Percentiles rank a stretch among this genome's conserved stretches.
Evolutionary conservation across 2,888 invertebrate species (phyloP).

Genomic region (Margaritifera margaritifera): DNA sequence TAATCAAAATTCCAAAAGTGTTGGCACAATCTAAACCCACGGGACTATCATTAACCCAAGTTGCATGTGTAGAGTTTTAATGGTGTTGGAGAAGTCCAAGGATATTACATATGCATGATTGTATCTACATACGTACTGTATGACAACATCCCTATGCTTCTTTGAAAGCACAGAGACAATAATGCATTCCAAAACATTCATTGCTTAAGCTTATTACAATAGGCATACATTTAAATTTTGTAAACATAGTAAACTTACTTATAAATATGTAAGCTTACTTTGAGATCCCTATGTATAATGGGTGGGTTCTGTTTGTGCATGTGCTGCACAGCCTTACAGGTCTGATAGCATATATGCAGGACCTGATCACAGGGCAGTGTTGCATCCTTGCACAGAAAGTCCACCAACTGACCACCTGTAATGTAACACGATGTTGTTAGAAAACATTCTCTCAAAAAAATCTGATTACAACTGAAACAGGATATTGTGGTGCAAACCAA

Average conservation of each 20-base stretch:
- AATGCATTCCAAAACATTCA: too few species aligned
- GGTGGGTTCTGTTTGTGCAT: slow-evolving; percentile 93
- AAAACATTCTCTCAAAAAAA: not conserved
- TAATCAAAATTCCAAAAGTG: too few species aligned
- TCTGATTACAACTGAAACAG: too few species aligned
- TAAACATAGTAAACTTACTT: not conserved
- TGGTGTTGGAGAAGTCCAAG: too few species aligned
- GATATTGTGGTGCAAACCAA: too few species aligned
- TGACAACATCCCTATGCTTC: too few species aligned
- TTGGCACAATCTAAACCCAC: too few species aligned
- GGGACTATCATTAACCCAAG: too few species aligned
- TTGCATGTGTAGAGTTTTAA: too few species aligned
- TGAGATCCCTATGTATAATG: slow-evolving; percentile 96
- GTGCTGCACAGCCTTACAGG: slow-evolving; percentile 90
- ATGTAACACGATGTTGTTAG: not conserved
- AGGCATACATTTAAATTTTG: not conserved
- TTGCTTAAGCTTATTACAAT: not conserved
- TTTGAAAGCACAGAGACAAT: too few species aligned
- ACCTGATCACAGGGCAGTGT: slow-evolving; percentile 71
- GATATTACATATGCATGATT: too few species aligned
- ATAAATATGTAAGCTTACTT: slow-evolving; percentile 78
- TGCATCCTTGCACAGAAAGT: slow-evolving; percentile 59
- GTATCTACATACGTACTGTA: too few species aligned
- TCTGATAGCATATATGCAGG: slow-evolving; percentile 91
- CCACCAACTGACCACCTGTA: slow-evolving; percentile 70